Evolutionary conservation across 1,140 invertebrate species (phyloP).

Genomic region (Pararge aegeria): DNA sequence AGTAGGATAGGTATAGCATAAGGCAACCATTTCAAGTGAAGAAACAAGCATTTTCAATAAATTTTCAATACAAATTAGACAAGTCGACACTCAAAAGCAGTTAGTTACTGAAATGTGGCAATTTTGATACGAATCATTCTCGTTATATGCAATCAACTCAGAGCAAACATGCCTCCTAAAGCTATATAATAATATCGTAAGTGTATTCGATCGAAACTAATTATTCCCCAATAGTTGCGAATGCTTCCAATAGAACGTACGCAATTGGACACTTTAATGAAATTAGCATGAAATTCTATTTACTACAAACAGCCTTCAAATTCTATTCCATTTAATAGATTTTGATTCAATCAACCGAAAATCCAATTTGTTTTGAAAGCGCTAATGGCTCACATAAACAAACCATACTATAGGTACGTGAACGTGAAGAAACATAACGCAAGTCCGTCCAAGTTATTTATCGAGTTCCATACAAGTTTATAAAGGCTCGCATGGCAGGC

Average conservation of each 20-base stretch:
- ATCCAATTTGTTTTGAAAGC: not conserved
- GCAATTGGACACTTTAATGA: not conserved
- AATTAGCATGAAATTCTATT: not conserved
- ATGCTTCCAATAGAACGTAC: no score
- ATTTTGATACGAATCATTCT: no score
- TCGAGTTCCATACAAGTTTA: constrained; percentile 18
- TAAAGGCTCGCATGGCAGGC: constrained; percentile 27
- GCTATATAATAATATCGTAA: not conserved
- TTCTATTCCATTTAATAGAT: not conserved
- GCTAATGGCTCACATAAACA: not conserved
- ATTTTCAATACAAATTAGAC: no score
- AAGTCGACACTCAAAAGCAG: no score
- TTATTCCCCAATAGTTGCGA: not conserved
- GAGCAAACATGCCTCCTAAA: no score
- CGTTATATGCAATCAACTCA: no score
- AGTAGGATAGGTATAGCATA: no score
- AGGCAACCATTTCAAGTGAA: no score
- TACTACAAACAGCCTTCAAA: constrained; percentile 1
- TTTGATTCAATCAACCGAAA: not conserved
- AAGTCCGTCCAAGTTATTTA: constrained; percentile 16
- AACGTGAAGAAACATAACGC: not conserved
- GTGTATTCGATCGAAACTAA: not conserved
- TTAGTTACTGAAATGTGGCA: no score
- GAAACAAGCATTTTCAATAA: no score
- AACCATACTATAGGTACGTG: not conserved